Evolutionary conservation across 2,113 vertebrate species (phyloP), one percentile per base, ranked within the genome.

Genomic region (Tursiops truncatus): DNA sequence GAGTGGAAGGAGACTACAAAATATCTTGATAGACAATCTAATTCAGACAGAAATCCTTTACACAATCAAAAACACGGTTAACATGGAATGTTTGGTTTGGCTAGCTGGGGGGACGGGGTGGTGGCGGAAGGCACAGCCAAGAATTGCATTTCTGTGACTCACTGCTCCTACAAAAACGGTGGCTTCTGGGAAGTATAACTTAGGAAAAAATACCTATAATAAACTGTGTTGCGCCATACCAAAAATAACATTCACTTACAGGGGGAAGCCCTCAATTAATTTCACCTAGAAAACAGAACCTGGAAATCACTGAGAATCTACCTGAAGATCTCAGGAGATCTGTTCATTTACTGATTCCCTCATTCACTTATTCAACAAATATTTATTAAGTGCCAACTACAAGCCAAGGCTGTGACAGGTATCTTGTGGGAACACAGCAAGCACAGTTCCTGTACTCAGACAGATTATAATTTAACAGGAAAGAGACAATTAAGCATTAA

Each of bases 61-160:
- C 68, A 92, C 60, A 91, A 97, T 92, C 47, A 95, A 95, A 98
- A 97, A 89, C 86, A 87, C 25, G 8, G 94, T 91, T 95, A 96
- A 80, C 79, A 73, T 74, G 94, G 80, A 97, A 96, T 97, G 96
- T 96, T 96, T 97, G 89, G 86, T 95, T 89, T 98, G 97, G 97
- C 93, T 96, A 41, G 31, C 74, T 47, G n/a, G 26, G 88, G 81
- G 62, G 36, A 91, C 14, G 4, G 94, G 82, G 53, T 89, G 53
- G 92, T 33, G 70, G 53, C 25, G 33, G 74, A 95, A 95, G 76
- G 70, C 74, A 77, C 5, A 7, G 95, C 96, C 97, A 97, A 97
- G 93, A 96, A 97, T 96, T 97, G 87, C 91, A 91, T 95, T 97
- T 95, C 47, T 58, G 38, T 98, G 97, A 97, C 92, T 98, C 97